A percentile compares a stretch with the other conserved stretches of the same genome.
Evolutionary conservation across 2,113 vertebrate species (phyloP).

Genomic region (Oreochromis spilurus): DNA sequence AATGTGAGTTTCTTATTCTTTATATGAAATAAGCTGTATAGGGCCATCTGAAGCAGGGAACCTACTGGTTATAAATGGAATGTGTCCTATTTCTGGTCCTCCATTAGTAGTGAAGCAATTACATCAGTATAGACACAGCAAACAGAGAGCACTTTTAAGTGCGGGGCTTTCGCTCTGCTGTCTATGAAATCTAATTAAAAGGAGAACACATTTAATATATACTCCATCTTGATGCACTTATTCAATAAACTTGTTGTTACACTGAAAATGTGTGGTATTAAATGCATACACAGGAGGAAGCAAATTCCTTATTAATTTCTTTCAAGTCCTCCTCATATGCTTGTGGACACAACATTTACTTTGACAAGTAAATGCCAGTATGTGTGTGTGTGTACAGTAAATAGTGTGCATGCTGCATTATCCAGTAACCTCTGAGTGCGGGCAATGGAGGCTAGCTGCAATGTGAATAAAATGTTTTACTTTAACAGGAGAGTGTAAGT

Average conservation of each 20-base stretch:
- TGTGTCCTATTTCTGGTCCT: constrained; percentile 11
- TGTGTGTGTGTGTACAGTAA: constrained; percentile 1
- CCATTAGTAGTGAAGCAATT: background rate
- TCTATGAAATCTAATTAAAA: background rate
- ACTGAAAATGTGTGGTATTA: background rate
- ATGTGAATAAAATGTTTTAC: background rate
- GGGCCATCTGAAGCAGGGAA: background rate
- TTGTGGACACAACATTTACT: constrained; percentile 31
- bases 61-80: constrained; percentile 7
- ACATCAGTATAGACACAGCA: background rate
- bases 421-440: background rate
- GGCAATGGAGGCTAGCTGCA: background rate
- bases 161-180: background rate
- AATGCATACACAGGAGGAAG: background rate
- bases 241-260: background rate
- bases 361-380: constrained; percentile 16
- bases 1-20: background rate
- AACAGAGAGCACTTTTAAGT: background rate
- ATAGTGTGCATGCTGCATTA: background rate
- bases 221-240: background rate
- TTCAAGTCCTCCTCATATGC: background rate
- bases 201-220: background rate
- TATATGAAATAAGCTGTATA: background rate
- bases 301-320: background rate
- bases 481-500: background rate